phyloP scores from a whole-genome alignment of 2,113 vertebrate genomes.

The Ceyx margarethae region DNA sequence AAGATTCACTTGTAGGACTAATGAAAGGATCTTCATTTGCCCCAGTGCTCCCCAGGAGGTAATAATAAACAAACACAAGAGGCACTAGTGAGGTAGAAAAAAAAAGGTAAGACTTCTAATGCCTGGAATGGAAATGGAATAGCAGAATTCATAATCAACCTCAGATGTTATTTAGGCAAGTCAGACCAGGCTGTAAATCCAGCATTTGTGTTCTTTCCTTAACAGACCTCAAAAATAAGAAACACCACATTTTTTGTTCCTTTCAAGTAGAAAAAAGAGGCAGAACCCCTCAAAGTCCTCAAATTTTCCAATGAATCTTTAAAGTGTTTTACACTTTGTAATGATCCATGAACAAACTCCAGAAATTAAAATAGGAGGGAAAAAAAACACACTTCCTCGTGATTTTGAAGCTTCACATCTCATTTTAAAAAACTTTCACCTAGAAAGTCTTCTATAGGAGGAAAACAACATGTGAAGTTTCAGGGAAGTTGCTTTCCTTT shows the following conservation, averaged over 20 bases:
- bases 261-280: background rate
- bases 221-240: background rate
- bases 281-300: background rate
- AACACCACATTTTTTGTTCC: background rate
- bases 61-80: background rate
- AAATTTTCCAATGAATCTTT: background rate
- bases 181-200: background rate
- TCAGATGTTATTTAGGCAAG: background rate
- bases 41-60: background rate
- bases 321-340: background rate
- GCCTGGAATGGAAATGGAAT: background rate
- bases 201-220: background rate
- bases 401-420: background rate
- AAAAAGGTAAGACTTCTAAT: background rate
- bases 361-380: background rate
- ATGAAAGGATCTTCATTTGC: background rate
- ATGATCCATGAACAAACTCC: background rate
- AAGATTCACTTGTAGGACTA: background rate
- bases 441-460: conserved; percentile 34
- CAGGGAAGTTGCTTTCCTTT: conserved; percentile 34
- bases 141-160: background rate
- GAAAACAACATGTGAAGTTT: conserved; percentile 44
- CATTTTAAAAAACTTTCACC: conserved; percentile 36
- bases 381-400: background rate
- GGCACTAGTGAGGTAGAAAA: background rate